Evolutionary conservation across 2,113 vertebrate species (phyloP).

Genomic region (Burhinus bistriatus): DNA sequence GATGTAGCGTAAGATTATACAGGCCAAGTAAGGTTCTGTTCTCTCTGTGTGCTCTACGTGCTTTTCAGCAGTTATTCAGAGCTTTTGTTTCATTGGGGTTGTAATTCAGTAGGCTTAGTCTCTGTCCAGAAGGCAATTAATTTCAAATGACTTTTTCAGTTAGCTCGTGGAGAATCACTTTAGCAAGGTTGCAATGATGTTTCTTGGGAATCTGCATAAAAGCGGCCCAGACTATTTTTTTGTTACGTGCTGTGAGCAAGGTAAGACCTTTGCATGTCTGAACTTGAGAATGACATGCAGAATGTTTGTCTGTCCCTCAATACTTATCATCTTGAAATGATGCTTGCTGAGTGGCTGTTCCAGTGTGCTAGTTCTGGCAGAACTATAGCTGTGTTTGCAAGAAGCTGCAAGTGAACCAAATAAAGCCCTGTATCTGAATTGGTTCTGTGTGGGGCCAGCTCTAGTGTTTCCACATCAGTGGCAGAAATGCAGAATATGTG

Average conservation of each 20-base stretch:
- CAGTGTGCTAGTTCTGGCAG: not conserved
- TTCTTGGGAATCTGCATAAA: not conserved
- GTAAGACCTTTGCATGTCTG: not conserved
- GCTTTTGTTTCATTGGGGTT: not conserved
- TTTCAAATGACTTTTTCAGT: not conserved
- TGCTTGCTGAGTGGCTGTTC: not conserved
- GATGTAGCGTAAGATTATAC: not conserved
- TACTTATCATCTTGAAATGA: not conserved
- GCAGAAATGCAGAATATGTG: not conserved
- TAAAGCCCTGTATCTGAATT: not conserved
- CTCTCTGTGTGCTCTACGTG: accelerated
- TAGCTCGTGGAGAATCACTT: not conserved
- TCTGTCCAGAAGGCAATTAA: not conserved
- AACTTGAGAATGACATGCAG: not conserved
- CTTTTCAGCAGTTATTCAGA: not conserved
- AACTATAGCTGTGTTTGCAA: not conserved
- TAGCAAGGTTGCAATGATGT: not conserved
- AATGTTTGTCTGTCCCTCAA: not conserved
- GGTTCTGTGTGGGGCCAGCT: not conserved
- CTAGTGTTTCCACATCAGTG: not conserved
- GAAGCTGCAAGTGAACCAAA: not conserved
- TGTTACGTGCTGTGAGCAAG: not conserved
- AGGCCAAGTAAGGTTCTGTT: not conserved
- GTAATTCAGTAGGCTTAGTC: not conserved
- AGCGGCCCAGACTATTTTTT: not conserved